Evolutionary conservation across 2,888 invertebrate genomes (phyloP).

Genomic region (Phaedon cochleariae): DNA sequence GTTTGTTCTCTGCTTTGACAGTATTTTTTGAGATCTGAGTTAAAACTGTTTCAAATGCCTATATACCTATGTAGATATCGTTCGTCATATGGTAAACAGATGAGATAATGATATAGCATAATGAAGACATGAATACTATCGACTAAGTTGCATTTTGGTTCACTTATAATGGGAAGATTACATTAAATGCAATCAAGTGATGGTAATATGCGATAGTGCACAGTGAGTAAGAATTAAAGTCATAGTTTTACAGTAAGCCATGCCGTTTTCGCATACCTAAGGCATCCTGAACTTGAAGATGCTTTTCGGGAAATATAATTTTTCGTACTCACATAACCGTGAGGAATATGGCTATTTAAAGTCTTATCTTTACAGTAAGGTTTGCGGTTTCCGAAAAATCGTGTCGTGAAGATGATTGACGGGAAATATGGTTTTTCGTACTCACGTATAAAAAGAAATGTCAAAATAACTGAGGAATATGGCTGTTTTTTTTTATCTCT

Average conservation of each 20-base stretch:
- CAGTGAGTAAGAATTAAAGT: neutral
- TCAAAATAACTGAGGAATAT: too few relatives aligned
- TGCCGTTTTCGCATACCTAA: neutral
- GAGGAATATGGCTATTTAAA: too few relatives aligned
- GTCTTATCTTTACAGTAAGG: neutral
- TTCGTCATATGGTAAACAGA: neutral
- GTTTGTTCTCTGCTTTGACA: neutral
- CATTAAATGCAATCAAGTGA: conserved; percentile 9
- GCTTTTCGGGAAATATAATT: too few relatives aligned
- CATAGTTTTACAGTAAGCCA: neutral
- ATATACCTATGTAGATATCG: neutral
- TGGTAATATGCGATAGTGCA: conserved; percentile 3
- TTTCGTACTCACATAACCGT: too few relatives aligned
- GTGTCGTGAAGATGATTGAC: neutral
- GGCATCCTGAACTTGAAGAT: too few relatives aligned
- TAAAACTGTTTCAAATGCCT: neutral
- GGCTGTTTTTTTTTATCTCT: too few relatives aligned
- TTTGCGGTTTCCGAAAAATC: neutral
- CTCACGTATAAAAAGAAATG: too few relatives aligned
- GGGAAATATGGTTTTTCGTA: too few relatives aligned
- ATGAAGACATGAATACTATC: neutral
- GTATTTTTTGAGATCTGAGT: neutral
- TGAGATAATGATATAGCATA: neutral
- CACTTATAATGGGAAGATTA: conserved; percentile 1
- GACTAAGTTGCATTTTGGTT: neutral